Percentiles rank a stretch among this genome's conserved stretches.
phyloP scores from a whole-genome alignment of 2,888 invertebrate genomes.

The Cerastis leucographa region DNA sequence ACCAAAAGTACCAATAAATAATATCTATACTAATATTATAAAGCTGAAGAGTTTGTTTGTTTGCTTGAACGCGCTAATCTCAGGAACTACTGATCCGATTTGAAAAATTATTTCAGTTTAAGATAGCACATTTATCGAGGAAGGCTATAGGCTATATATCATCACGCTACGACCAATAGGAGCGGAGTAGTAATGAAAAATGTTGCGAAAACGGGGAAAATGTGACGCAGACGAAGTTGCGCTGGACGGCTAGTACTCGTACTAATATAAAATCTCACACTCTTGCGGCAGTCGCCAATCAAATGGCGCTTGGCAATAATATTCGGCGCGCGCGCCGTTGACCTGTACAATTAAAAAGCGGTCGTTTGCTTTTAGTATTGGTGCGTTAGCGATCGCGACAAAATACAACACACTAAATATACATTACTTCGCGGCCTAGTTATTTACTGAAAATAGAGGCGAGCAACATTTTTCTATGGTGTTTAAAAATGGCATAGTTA shows the following conservation, averaged over 20 bases:
- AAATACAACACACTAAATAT: conserved; percentile 81
- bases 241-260: too few relatives aligned
- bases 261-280: conserved; percentile 7
- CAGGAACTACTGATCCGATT: too few relatives aligned
- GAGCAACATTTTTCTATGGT: conserved; percentile 67
- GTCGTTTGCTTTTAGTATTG: conserved; percentile 84
- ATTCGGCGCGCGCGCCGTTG: conserved; percentile 80
- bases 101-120: too few relatives aligned
- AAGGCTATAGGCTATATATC: too few relatives aligned
- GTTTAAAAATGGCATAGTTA: neutral
- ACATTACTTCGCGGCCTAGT: conserved; percentile 87
- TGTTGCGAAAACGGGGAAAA: too few relatives aligned
- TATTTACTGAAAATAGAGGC: conserved; percentile 82
- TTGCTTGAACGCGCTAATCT: too few relatives aligned
- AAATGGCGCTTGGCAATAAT: conserved; percentile 75
- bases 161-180: too few relatives aligned
- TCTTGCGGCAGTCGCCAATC: conserved; percentile 57
- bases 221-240: too few relatives aligned
- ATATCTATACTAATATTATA: too few relatives aligned
- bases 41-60: too few relatives aligned
- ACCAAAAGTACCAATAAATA: neutral
- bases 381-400: conserved; percentile 83
- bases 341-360: conserved; percentile 87
- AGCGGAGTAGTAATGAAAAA: too few relatives aligned
- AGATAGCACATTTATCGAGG: too few relatives aligned